Conservation (phyloP, 2,888 invertebrate species). For the Thymelicus lineola region DNA sequence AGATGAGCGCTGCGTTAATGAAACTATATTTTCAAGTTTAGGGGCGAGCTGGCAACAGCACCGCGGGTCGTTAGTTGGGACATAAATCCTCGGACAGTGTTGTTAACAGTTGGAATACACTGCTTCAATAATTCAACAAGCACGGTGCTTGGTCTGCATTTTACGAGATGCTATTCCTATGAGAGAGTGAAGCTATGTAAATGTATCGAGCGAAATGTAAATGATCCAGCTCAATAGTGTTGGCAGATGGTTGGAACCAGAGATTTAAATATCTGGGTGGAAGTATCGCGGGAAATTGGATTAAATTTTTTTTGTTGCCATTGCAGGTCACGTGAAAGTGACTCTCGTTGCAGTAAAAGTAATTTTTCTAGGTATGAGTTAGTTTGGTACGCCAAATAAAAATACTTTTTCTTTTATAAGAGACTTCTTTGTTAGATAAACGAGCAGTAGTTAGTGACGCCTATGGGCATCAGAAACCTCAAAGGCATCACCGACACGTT, state of each 20-base stretch:
- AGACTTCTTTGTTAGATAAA: not conserved
- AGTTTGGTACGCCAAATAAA: too few relatives aligned
- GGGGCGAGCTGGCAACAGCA: constrained; percentile 22
- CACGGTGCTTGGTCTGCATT: constrained; percentile 61
- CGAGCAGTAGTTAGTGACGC: too few relatives aligned
- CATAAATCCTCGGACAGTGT: constrained; percentile 51
- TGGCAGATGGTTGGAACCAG: not conserved
- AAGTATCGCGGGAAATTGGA: constrained; percentile 36
- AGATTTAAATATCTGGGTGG: too few relatives aligned
- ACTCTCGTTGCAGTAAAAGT: not conserved
- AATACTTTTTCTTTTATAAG: not conserved
- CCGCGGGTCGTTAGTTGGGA: constrained; percentile 41
- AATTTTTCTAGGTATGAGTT: not conserved
- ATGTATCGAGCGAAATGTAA: constrained; percentile 66
- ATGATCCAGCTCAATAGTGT: constrained; percentile 48
- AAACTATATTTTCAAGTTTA: constrained; percentile 37
- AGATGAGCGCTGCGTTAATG: constrained; percentile 28
- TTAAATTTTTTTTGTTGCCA: constrained; percentile 41
- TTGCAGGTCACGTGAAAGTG: constrained; percentile 8
- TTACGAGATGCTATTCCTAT: constrained; percentile 59
- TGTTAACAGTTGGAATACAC: constrained; percentile 58
- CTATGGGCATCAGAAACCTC: too few relatives aligned
- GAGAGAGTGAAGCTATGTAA: constrained; percentile 65
- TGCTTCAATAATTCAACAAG: constrained; percentile 64
- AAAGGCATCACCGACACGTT: too few relatives aligned